Base-by-base conservation (phyloP, 2,888 invertebrate species). In the Synanthedon myopaeformis region DNA sequence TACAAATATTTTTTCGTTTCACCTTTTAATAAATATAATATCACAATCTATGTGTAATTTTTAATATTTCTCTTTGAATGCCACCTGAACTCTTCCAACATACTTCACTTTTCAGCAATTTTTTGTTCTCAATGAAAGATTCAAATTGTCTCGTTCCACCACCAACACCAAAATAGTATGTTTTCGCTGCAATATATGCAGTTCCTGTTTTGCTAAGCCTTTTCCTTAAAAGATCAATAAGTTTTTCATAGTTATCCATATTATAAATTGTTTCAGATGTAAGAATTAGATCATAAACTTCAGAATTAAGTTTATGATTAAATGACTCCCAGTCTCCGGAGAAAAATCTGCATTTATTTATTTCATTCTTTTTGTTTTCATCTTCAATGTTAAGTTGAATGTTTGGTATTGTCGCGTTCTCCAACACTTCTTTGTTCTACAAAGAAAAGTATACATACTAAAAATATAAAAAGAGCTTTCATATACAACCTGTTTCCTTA, bases 221-320 rank as follows among this genome's bases (percentile, higher is more conserved):
- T 49, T 84, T 76, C 65, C 89, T 82, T 65, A 97, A 92, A 19
- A 95, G 78, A 49, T 89, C 70, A 53, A 93, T 87, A 0, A 99
- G 82, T 72, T 96, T 96, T 23, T 79, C 68, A 71, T 98, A 94
- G 79, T 95, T 96, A 1, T 88, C 81, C 48, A 90, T 81, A 81
- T 96, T 97, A 68, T 96, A 96, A 71, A 98, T 97, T 0, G 98
- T 98, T 85, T 98, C 98, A 13, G 96, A 94, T 6, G 97, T 94
- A 13, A 98, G 83, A 65, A 98, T 97, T 4, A 92, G 69, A 74
- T 98, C 96, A 86, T 92, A 98, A 61, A 90, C 12, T 51, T 68
- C 91, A 55, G 69, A 67, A 53, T 76, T 62, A 17, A 84, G 69
- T 51, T 78, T 67, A 5, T 79, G 64, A 52, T 81, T 74, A 61